These are phyloP conservation scores for Bambusicola thoracicus DNA, from an alignment of 2,113 vertebrate genomes.

Conservation along the genomic window DNA sequence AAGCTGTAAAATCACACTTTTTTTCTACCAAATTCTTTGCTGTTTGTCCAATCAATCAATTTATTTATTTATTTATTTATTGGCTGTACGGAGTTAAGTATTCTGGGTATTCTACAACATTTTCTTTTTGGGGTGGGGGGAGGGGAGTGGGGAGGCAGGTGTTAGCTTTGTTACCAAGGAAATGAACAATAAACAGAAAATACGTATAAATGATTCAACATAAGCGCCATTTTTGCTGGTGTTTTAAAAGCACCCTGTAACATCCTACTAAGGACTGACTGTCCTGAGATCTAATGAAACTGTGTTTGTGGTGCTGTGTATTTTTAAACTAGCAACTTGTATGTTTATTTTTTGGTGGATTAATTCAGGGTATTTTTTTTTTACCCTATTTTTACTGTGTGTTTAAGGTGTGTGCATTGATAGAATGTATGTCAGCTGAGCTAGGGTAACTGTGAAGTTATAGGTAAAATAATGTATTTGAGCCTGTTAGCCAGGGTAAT, in stretches of 20 bases:
- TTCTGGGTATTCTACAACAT: neutral
- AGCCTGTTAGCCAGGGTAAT: neutral
- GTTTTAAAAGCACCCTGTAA: neutral
- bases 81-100: neutral
- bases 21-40: neutral
- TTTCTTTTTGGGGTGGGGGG: neutral
- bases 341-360: neutral
- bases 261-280: neutral
- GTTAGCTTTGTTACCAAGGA: neutral
- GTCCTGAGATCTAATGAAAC: neutral
- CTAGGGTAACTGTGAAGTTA: neutral
- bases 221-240: neutral
- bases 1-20: neutral
- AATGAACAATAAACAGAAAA: neutral
- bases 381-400: neutral
- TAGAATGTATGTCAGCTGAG: neutral
- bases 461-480: neutral
- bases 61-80: neutral
- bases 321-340: neutral
- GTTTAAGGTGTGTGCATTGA: neutral
- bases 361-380: neutral
- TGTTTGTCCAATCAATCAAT: neutral
- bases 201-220: neutral
- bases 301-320: neutral
- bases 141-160: too few species aligned